A percentile compares a stretch with the other conserved stretches of the same genome.
phyloP scores from a whole-genome alignment of 2,113 vertebrate species.

The Dromaius novaehollandiae region DNA sequence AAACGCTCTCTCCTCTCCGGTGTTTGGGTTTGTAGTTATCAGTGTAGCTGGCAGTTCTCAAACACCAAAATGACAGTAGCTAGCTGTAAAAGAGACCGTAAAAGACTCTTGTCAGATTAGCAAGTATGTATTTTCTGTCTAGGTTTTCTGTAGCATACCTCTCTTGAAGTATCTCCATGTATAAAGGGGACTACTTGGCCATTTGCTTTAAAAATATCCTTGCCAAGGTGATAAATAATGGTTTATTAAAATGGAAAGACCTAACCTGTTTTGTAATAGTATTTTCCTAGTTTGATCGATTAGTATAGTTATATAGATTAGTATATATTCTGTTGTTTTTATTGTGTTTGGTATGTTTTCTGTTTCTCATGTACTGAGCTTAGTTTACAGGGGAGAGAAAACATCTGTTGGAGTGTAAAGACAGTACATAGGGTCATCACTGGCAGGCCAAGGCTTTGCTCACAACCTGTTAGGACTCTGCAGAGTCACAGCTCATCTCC shows the following conservation, averaged over 20 bases:
- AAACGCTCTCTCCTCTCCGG: conserved; percentile 20
- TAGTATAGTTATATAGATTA: rapidly evolving
- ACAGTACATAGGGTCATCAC: neutral
- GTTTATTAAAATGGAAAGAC: conserved; percentile 16
- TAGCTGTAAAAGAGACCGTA: conserved; percentile 50
- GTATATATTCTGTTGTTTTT: neutral
- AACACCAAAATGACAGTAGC: conserved; percentile 42
- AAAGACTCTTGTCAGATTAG: conserved; percentile 34
- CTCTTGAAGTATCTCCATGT: conserved; percentile 62
- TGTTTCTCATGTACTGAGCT: neutral
- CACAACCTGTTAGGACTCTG: neutral
- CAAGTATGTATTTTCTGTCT: neutral
- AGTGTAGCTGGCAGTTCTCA: neutral
- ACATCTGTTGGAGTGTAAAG: neutral
- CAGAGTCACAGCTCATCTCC: neutral
- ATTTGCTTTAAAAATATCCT: conserved; percentile 40
- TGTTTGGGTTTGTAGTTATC: neutral
- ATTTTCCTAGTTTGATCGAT: neutral
- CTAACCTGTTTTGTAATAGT: neutral
- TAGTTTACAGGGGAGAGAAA: neutral
- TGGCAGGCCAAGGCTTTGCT: neutral
- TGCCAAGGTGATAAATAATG: conserved; percentile 8
- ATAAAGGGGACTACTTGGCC: conserved; percentile 41
- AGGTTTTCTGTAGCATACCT: conserved; percentile 51
- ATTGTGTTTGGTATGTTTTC: neutral